Evolutionary conservation across 2,113 vertebrate genomes (phyloP), one percentile per base, ranked within the genome.

Genomic region (Columba janthina): DNA sequence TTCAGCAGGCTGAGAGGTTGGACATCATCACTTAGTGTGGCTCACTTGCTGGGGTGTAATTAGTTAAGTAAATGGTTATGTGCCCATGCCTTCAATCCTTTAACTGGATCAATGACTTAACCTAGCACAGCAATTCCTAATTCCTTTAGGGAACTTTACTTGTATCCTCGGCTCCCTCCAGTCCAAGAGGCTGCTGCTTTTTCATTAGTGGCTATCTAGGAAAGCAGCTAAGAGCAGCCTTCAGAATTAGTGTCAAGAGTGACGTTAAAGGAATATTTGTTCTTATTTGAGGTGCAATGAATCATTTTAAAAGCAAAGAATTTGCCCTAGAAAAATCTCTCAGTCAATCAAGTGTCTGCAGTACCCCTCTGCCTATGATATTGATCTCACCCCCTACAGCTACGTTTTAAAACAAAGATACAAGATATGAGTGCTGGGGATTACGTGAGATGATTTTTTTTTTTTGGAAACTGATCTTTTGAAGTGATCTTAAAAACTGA

Each of bases 41-140:
- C 48, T 92, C 11, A 6, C 60, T 90, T 74, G 65, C 60, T 64
- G 15, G 19, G 53, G 29, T 24, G 3, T 69, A 92, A 94, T 92
- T 72, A 69, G 81, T 95, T 91, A 87, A 94, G 73, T 87, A 89
- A 87, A 57, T 87, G 31, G 80, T 90, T 89, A 72, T 93, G 40
- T 75, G 83, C 60, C 32, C 26, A 9, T 71, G 86, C 31, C 76
- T 94, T 82, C 80, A 92, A 69, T 92, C 89, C 84, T 89, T 89
- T 95, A 96, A 97, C 73, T 73, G 85, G 94, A 94, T 95, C 85
- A 81, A 24, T 87, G 76, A 86, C 61, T 71, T 90, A 81, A 94
- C 76, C 73, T 75, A 80, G 56, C 80, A 87, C 58, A 78, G 88
- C 58, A 75, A 46, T 87, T 93, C 69, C 50, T 95, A 94, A 95